Evolutionary conservation across 1,140 invertebrate species (phyloP).

Genomic region (Bombus affinis): DNA sequence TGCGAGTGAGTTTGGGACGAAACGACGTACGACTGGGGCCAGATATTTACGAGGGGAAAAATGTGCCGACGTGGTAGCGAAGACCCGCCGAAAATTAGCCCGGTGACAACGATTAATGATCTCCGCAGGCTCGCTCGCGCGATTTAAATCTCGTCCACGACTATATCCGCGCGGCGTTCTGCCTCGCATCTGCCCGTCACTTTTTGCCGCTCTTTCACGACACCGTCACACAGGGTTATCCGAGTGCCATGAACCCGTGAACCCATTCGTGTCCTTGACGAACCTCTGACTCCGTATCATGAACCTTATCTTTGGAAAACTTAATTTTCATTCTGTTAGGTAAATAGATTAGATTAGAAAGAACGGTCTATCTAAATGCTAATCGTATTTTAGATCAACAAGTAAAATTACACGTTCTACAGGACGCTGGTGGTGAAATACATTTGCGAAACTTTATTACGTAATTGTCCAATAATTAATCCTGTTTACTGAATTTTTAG

Average conservation of each 20-base stretch:
- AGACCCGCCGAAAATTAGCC: slow-evolving; percentile 61
- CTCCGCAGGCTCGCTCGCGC: slow-evolving; percentile 50
- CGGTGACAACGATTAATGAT: slow-evolving; percentile 68
- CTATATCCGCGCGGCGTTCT: slow-evolving; percentile 53
- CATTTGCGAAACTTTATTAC: too few relatives aligned
- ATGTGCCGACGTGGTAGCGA: slow-evolving; percentile 61
- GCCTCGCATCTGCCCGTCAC: slow-evolving; percentile 55
- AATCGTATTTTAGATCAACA: too few relatives aligned
- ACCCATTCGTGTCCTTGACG: slow-evolving; percentile 37
- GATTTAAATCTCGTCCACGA: slow-evolving; percentile 67
- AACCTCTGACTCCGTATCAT: background rate
- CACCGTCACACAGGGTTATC: slow-evolving; percentile 50
- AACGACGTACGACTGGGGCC: background rate
- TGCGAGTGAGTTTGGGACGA: background rate
- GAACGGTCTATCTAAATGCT: too few relatives aligned
- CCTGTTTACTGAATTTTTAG: too few relatives aligned
- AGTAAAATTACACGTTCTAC: too few relatives aligned
- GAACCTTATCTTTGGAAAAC: background rate
- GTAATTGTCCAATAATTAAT: too few relatives aligned
- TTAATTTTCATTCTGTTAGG: background rate
- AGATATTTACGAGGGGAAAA: slow-evolving; percentile 46
- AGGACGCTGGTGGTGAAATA: too few relatives aligned
- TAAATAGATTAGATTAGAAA: too few relatives aligned
- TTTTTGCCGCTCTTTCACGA: slow-evolving; percentile 58
- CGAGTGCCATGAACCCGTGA: slow-evolving; percentile 61